These are phyloP conservation scores for Galeopterus variegatus DNA, from an alignment of 2,113 vertebrate species.

Conservation along the genomic window DNA sequence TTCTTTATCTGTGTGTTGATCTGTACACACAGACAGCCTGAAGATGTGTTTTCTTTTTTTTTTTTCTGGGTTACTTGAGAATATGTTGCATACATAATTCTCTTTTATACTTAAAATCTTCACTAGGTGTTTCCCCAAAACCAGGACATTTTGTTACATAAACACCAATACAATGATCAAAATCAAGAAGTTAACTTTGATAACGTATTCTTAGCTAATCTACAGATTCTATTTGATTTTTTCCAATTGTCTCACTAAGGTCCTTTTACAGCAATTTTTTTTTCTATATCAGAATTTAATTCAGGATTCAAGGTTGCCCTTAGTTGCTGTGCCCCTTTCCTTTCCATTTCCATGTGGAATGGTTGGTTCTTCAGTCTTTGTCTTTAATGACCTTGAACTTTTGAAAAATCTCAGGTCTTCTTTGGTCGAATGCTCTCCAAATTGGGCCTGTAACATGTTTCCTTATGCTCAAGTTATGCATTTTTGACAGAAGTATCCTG, in stretches of 20 bases:
- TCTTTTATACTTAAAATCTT: neutral
- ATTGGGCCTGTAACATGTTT: neutral
- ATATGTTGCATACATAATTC: neutral
- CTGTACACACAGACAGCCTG: neutral
- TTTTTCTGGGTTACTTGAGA: neutral
- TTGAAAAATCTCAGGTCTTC: neutral
- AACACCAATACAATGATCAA: neutral
- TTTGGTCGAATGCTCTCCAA: neutral
- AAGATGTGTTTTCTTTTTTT: neutral
- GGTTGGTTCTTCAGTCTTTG: neutral
- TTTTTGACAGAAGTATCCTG: neutral
- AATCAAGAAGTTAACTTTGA: slow-evolving; percentile 1
- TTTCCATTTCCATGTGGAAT: neutral
- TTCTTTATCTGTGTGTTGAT: neutral
- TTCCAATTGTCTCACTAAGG: neutral
- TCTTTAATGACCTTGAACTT: neutral
- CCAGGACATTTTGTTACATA: neutral
- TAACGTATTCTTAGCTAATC: neutral
- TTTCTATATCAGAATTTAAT: neutral
- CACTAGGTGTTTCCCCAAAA: neutral
- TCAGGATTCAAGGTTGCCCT: neutral
- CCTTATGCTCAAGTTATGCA: neutral
- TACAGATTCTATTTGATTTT: slow-evolving; percentile 7
- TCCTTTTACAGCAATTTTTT: neutral
- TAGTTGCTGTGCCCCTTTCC: neutral